Conservation (phyloP, 2,888 invertebrate species). For the Apocheima hispidaria region DNA sequence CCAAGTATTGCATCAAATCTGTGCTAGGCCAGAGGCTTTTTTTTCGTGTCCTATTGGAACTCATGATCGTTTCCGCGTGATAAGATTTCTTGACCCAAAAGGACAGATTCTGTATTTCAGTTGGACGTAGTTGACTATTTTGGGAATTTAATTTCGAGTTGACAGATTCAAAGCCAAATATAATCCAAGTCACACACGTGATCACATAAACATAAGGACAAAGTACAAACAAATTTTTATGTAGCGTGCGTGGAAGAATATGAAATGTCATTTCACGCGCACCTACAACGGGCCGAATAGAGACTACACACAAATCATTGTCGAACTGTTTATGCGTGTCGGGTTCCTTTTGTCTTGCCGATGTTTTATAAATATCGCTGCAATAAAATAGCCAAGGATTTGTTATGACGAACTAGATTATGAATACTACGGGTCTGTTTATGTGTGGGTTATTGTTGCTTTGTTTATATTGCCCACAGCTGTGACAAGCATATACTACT, state of each 20-base stretch:
- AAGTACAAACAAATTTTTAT: not conserved
- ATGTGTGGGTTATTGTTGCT: slow-evolving; percentile 19
- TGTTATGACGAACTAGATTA: slow-evolving; percentile 22
- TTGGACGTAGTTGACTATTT: too few relatives aligned
- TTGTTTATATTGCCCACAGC: not conserved
- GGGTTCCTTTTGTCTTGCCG: slow-evolving; percentile 27
- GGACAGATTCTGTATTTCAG: too few relatives aligned
- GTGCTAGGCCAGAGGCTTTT: too few relatives aligned
- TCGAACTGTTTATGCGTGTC: slow-evolving; percentile 32
- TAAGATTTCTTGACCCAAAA: too few relatives aligned
- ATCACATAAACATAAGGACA: not conserved
- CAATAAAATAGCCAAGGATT: slow-evolving; percentile 22
- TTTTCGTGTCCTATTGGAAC: too few relatives aligned
- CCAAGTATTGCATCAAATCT: too few relatives aligned
- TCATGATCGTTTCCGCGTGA: too few relatives aligned
- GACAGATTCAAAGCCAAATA: not conserved
- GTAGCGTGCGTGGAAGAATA: not conserved
- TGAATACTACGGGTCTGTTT: not conserved
- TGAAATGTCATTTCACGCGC: not conserved
- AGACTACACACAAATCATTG: slow-evolving; percentile 14
- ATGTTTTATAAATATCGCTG: slow-evolving; percentile 37
- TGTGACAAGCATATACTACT: not conserved
- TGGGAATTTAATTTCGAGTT: not conserved
- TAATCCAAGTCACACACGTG: not conserved
- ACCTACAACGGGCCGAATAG: not conserved